Base-by-base conservation (phyloP, 2,113 vertebrate genomes). In the Platysteira castanea region DNA sequence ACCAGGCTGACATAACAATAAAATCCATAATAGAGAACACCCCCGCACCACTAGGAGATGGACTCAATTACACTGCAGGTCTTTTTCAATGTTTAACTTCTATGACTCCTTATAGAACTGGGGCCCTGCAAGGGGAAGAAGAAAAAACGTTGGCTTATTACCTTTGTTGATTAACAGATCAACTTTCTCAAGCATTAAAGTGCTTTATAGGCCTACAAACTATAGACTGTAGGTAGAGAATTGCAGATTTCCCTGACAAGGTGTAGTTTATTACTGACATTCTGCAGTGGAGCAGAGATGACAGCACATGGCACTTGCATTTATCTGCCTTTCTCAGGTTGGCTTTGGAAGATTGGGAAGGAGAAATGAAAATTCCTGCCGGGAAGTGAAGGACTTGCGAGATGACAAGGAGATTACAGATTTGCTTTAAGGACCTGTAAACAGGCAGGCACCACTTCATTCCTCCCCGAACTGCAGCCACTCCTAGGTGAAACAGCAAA, bases 51-150 rank as follows among this genome's bases (percentile, higher is more conserved):
- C 53, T 15, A 91, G 44, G 75, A 95, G 73, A 93, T 71, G 74
- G 74, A 81, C 91, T 84, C 47, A 70, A 73, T 94, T 88, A 95
- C 64, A 76, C 37, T 50, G 63, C 50, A 93, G 73, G 71, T 83
- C 78, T 87, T 95, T 94, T 92, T 83, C 80, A 85, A 24, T 56
- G 52, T 78, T 89, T 90, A 90, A 92, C 23, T 93, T 89, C 84
- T 86, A 27, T 24, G 24, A 81, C 17, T 71, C 54, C 79, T 78
- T 46, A 85, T 23, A 85, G 89, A 75, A 89, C 6, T 85, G 80
- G 49, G 84, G 65, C 80, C 65, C 52, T 74, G 47, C 31, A 87
- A 64, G 35, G 81, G 73, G 53, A 74, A 90, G 59, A 52, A 86
- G 47, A 63, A 86, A 94, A 64, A 85, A 77, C 2, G 2, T 35